Base-by-base conservation (phyloP, 2,113 vertebrate genomes). In the Ageneiosus marmoratus region DNA sequence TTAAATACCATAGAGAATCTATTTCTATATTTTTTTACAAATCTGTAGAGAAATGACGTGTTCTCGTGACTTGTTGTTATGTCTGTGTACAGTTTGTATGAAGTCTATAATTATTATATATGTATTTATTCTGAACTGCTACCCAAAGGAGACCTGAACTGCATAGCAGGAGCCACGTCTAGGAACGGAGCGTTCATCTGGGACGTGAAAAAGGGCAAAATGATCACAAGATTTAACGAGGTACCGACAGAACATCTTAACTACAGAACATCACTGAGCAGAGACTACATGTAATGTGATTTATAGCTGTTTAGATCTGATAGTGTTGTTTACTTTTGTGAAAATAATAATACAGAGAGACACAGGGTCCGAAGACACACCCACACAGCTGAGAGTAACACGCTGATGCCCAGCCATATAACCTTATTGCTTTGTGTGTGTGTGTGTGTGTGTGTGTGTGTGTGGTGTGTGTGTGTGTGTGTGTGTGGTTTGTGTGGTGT, bases 151-250 rank as follows among this genome's bases (percentile, higher is more conserved):
- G 95, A 97, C 88, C 93, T 99, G 88, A 97, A 99, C 92, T 98
- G 98, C 84, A 98, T 99, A 82, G 98, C 98, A 0, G 98, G 96
- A 50, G 97, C 96, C 8, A 99, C 98, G 20, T 99, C 97, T 76
- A 92, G 91, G 78, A 99, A 99, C 37, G 98, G 98, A 75, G 97
- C 92, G 9, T 99, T 99, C 86, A 98, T 99, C 88, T 99, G 98
- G 98, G 98, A 99, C 85, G 89, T 99, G 62, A 93, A 89, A 83
- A 98, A 96, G 88, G 96, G 96, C 55, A 99, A 98, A 92, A 96
- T 99, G 84, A 94, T 99, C 91, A 97, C 96, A 13, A 95, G 97
- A 87, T 99, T 99, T 78, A 95, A 89, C 85, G 98, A 99, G 96
- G 98, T 97, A 89, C 89, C 83, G 78, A 82, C n/a, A 62, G 41